Base-by-base conservation (phyloP, 2,888 invertebrate genomes). In the Rhagonycha fulva region DNA sequence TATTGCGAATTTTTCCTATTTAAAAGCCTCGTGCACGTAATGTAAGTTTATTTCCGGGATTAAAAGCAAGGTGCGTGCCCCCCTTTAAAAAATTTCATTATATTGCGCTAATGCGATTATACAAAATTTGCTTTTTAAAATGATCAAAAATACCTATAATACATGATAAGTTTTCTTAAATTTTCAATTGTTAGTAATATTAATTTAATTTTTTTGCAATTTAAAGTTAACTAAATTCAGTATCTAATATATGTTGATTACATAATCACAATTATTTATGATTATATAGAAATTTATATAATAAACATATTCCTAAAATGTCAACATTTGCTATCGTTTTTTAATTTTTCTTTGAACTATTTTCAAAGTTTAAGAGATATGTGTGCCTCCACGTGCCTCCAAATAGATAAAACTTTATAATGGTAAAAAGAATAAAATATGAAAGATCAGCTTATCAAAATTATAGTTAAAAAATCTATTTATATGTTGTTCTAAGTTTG, bases 281-380 rank as follows among this genome's bases (percentile, higher is more conserved):
- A 12, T 24, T 63, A 23, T 47, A 47, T 47, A 47, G n/a, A 5
- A 47, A n/a, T 47, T 47, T 47, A 47, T 47, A 47, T 47, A 47
- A 47, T 47, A 47, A 47, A 47, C 47, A 47, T 47, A 47, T 47
- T 47, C 47, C 47, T 47, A 72, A 23, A 19, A 28, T 70, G 70
- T 74, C 70, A 74, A 74, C 61, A 71, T 71, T 71, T 26, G 74
- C 71, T 75, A 75, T 75, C 71, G 62, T 24, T 71, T 71, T 63
- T 75, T 75, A 71, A 75, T 68, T 24, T 68, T 60, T 61, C 24
- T 71, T 68, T 75, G 71, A 69, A 71, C 69, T 30, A 68, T 75
- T 71, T 75, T 71, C 75, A 75, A 75, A 75, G 68, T 75, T 75
- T 68, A 72, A 47, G 24, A 24, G 71, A 75, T 75, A 75, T 47